Conservation (phyloP, 1,140 invertebrate genomes). For the Zophobas morio region DNA sequence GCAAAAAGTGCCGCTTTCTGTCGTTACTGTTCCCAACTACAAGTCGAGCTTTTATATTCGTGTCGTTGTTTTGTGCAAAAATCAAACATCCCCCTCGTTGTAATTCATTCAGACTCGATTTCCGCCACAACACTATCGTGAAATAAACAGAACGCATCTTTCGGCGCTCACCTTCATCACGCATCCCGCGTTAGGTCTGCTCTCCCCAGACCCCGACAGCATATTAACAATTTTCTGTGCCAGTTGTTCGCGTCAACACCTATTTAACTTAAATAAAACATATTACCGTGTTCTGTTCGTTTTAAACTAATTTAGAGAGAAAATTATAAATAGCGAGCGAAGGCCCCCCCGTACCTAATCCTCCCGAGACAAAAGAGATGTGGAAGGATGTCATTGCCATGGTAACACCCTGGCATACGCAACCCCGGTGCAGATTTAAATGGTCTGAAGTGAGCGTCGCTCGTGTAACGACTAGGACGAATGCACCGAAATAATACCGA, state of each 20-base stretch:
- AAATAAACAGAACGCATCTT: too few relatives aligned
- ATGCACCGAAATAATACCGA: conserved; percentile 20
- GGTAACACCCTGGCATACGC: conserved; percentile 57
- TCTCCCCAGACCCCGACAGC: background rate
- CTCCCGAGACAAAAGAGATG: conserved; percentile 56
- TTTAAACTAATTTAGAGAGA: conserved; percentile 43
- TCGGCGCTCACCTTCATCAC: background rate
- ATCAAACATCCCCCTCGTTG: too few relatives aligned
- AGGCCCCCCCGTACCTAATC: conserved; percentile 45
- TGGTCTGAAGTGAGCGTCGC: conserved; percentile 47
- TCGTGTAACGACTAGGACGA: conserved; percentile 23
- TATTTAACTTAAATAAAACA: conserved; percentile 35
- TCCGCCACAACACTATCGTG: too few relatives aligned
- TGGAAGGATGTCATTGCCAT: conserved; percentile 60
- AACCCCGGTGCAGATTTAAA: conserved; percentile 56
- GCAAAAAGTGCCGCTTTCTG: too few relatives aligned
- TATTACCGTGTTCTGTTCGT: conserved; percentile 27
- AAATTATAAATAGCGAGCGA: conserved; percentile 37
- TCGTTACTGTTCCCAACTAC: too few relatives aligned
- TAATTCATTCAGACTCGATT: too few relatives aligned
- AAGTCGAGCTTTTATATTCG: too few relatives aligned
- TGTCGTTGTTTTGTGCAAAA: too few relatives aligned
- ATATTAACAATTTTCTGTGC: conserved; percentile 28
- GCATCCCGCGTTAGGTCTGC: background rate
- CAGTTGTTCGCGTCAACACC: conserved; percentile 22